Evolutionary conservation across 2,888 invertebrate genomes (phyloP).

Genomic region (Masnerella sp.): DNA sequence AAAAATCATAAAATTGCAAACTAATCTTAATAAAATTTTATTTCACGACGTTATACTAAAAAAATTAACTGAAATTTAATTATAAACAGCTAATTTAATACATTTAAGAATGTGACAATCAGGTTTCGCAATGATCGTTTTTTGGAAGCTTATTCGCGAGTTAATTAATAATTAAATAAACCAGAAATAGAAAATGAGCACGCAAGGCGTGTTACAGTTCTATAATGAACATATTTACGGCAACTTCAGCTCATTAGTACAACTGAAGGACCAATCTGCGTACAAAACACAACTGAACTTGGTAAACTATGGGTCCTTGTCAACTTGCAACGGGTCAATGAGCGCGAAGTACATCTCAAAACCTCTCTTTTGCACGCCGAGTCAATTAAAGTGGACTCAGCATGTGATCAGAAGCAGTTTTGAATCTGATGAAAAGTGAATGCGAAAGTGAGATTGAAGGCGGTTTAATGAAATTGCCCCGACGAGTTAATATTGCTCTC

Average conservation of each 20-base stretch:
- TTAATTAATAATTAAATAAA: conserved; percentile 15
- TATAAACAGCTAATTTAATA: too few relatives aligned
- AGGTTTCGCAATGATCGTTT: too few relatives aligned
- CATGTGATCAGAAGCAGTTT: conserved; percentile 26
- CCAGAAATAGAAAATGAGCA: conserved; percentile 2
- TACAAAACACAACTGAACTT: conserved; percentile 42
- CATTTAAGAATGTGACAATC: too few relatives aligned
- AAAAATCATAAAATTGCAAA: too few relatives aligned
- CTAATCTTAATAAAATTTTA: too few relatives aligned
- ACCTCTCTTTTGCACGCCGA: conserved; percentile 24
- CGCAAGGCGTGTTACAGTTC: conserved; percentile 7
- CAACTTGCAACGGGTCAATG: conserved; percentile 43
- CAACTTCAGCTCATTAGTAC: conserved; percentile 32
- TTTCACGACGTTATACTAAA: too few relatives aligned
- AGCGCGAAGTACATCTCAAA: conserved; percentile 27
- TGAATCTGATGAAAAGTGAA: conserved; percentile 15
- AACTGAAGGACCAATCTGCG: conserved; percentile 37
- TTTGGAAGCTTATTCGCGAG: too few relatives aligned
- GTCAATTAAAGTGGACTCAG: conserved; percentile 32
- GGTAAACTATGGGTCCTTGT: conserved; percentile 43
- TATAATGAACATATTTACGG: conserved; percentile 24
- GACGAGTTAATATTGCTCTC: conserved; percentile 17
- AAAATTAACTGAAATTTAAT: too few relatives aligned
- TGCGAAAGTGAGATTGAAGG: conserved; percentile 15
- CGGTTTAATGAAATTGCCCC: conserved; percentile 23